Evolutionary conservation across 2,888 invertebrate species (phyloP).

Genomic region (Cryptophagus acutangulus): DNA sequence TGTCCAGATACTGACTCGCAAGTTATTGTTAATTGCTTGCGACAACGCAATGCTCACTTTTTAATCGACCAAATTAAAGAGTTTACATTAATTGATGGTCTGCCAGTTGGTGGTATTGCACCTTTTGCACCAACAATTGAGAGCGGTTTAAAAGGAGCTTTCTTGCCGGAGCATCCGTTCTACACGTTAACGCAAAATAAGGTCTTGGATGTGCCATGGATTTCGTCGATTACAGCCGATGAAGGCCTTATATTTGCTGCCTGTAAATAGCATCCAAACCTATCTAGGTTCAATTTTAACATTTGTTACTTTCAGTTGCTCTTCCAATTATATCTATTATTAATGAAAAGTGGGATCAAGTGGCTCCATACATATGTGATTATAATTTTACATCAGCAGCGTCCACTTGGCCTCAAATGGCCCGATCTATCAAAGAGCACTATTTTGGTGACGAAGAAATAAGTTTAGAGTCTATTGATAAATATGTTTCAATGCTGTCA

Average conservation of each 20-base stretch:
- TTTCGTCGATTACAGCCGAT: constrained; percentile 38
- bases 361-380: neutral
- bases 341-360: neutral
- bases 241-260: constrained; percentile 10
- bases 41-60: constrained; percentile 28
- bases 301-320: neutral
- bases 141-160: constrained; percentile 19
- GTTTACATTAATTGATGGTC: neutral
- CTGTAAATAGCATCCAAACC: constrained; percentile 9
- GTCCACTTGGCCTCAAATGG: too few species aligned
- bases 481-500: constrained; percentile 40
- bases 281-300: neutral
- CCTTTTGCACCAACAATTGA: constrained; percentile 36
- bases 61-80: constrained; percentile 15
- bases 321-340: neutral
- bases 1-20: constrained; percentile 30
- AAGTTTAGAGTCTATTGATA: neutral
- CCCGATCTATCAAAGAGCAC: neutral
- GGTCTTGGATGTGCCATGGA: constrained; percentile 39
- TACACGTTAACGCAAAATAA: constrained; percentile 33
- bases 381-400: too few species aligned
- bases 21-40: constrained; percentile 35
- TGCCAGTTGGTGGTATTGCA: constrained; percentile 23
- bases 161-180: constrained; percentile 39
- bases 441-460: neutral